Base-by-base conservation (phyloP, 2,888 invertebrate genomes). In the Diplazon laetatorius region DNA sequence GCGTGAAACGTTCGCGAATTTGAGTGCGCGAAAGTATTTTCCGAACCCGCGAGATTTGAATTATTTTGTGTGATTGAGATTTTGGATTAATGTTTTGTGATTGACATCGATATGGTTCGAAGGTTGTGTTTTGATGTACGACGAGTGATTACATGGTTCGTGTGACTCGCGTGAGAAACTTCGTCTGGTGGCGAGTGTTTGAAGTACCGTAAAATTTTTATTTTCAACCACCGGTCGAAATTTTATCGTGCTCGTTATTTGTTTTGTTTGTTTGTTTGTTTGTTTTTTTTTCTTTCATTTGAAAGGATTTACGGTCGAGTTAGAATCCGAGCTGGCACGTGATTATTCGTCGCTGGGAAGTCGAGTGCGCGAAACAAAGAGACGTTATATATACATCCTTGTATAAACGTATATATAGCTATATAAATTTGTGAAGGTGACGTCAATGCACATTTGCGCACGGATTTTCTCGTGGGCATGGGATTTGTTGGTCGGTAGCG, bases 361-460 rank as follows among this genome's bases (percentile, higher is more conserved):
- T n/a, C 10, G 37, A 35, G 42, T 57, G 39, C 25, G 20, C 25
- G n/a, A 22, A 12, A 35, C 16, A 37, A 59, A 12, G 25, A 50
- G 42, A 20, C 2, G 6, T 30, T 30, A 46, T 65, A n/a, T n/a
- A n/a, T n/a, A n/a, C n/a, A n/a, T n/a, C n/a, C n/a, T n/a, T n/a
- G n/a, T n/a, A n/a, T n/a, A n/a, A n/a, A n/a, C n/a, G n/a, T n/a
- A n/a, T n/a, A n/a, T n/a, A n/a, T n/a, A n/a, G n/a, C n/a, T n/a
- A n/a, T n/a, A 30, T 50, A 30, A 48, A 3, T 35, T 30, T 59
- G 65, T 78, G 35, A 65, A 79, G 68, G 83, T 87, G 85, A 86
- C 86, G 85, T 86, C 86, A 84, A 88, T 88, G 88, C 85, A 88
- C 84, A 85, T 87, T 87, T 88, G 87, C 84, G 85, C 87, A 75